These are phyloP conservation scores for Caenorhabditis imperialis DNA, from an alignment of 2,888 invertebrate genomes.

Conservation along the genomic window DNA sequence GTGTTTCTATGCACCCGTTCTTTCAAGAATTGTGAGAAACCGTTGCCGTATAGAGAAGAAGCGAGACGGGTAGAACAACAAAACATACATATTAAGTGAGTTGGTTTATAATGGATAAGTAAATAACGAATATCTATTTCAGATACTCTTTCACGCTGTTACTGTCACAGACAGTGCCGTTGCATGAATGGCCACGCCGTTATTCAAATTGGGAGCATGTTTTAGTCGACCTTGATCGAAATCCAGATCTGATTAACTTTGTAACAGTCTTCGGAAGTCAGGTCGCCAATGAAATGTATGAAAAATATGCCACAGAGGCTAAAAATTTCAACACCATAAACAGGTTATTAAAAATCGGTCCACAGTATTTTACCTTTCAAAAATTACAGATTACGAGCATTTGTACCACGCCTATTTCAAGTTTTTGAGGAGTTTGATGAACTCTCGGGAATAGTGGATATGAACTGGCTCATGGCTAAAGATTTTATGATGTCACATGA, in stretches of 20 bases:
- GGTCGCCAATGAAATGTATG: conserved; percentile 64
- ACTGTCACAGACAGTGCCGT: conserved; percentile 30
- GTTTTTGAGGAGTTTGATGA: conserved; percentile 79
- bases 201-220: conserved; percentile 37
- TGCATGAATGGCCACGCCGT: conserved; percentile 12
- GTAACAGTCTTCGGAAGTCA: conserved; percentile 64
- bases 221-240: conserved; percentile 83
- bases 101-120: not conserved
- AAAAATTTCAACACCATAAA: conserved; percentile 67
- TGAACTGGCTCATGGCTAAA: conserved; percentile 91
- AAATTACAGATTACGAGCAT: conserved; percentile 57
- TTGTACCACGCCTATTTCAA: conserved; percentile 64
- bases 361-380: not conserved
- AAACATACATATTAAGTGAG: conserved; percentile 46
- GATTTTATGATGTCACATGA: conserved; percentile 90
- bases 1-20: conserved; percentile 80
- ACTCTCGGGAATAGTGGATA: conserved; percentile 57
- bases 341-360: conserved; percentile 18
- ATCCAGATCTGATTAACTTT: conserved; percentile 82
- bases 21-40: conserved; percentile 32
- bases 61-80: conserved; percentile 41
- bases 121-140: conserved; percentile 7
- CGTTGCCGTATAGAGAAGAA: conserved; percentile 45
- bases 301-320: conserved; percentile 63
- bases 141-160: conserved; percentile 39